A percentile compares a stretch with the other conserved stretches of the same genome.
Conservation (phyloP, 1,140 invertebrate species). For the Drosophila auraria region DNA sequence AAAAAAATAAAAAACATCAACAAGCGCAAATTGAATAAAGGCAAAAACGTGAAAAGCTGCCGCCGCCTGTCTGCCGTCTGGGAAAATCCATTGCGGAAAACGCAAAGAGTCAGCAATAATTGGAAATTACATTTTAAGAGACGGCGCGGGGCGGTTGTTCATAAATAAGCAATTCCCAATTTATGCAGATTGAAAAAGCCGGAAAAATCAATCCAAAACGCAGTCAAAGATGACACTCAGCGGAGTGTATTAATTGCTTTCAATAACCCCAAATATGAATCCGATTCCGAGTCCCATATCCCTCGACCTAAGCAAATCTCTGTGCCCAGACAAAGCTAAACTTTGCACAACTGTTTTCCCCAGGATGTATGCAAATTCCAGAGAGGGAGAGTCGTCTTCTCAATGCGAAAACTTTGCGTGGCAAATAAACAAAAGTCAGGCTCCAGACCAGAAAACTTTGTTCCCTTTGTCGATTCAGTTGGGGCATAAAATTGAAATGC, state of each 20-base stretch:
- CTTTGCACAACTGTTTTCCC: slow-evolving; percentile 14
- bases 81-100: slow-evolving; percentile 30
- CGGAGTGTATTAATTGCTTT: slow-evolving; percentile 71
- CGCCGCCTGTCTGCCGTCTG: slow-evolving; percentile 11
- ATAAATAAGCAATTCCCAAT: slow-evolving; percentile 10
- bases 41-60: slow-evolving; percentile 34
- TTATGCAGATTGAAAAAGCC: slow-evolving; percentile 73
- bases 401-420: slow-evolving; percentile 62
- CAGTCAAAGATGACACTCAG: slow-evolving; percentile 24
- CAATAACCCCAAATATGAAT: slow-evolving; percentile 3
- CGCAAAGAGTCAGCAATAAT: slow-evolving; percentile 66
- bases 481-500: slow-evolving; percentile 77
- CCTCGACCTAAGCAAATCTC: slow-evolving; percentile 26
- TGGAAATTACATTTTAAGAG: slow-evolving; percentile 74
- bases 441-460: slow-evolving; percentile 26
- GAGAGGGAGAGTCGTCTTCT: slow-evolving; percentile 5
- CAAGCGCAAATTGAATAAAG: slow-evolving; percentile 68
- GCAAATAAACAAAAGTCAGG: slow-evolving; percentile 72
- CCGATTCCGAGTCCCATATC: slow-evolving; percentile 37
- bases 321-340: slow-evolving; percentile 16
- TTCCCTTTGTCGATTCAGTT: slow-evolving; percentile 42
- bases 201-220: slow-evolving; percentile 70
- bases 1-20: slow-evolving; percentile 45
- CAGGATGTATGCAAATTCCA: slow-evolving; percentile 62
- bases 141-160: background rate